These are phyloP conservation scores for Todus mexicanus DNA, from an alignment of 2,797 vertebrate species.

Conservation along the genomic window DNA sequence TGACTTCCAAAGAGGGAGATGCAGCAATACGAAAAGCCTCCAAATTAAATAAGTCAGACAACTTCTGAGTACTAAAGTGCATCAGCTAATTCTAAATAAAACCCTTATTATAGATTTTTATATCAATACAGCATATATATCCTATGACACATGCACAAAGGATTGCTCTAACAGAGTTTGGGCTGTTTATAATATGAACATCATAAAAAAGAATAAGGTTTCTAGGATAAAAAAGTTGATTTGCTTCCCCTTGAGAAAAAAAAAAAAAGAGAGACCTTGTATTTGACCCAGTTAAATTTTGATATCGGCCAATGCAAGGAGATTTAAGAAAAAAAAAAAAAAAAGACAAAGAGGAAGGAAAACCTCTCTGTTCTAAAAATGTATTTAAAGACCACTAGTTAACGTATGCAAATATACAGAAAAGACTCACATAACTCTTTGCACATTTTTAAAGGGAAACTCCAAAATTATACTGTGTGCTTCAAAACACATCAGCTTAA, in stretches of 20 bases:
- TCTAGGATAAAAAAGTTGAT: slow-evolving; percentile 78
- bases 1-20: slow-evolving; percentile 71
- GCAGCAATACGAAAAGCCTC: slow-evolving; percentile 63
- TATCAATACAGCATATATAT: slow-evolving; percentile 73
- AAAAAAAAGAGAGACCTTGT: slow-evolving; percentile 47
- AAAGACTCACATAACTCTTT: slow-evolving; percentile 53
- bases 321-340: neutral
- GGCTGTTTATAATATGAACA: slow-evolving; percentile 74
- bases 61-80: slow-evolving; percentile 73
- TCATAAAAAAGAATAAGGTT: slow-evolving; percentile 81
- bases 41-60: slow-evolving; percentile 79
- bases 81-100: slow-evolving; percentile 81
- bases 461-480: slow-evolving; percentile 63
- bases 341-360: neutral
- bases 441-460: slow-evolving; percentile 66
- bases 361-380: slow-evolving; percentile 32
- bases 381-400: slow-evolving; percentile 46
- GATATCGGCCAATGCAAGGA: slow-evolving; percentile 59
- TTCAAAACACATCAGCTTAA: slow-evolving; percentile 76
- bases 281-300: slow-evolving; percentile 69
- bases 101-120: slow-evolving; percentile 70
- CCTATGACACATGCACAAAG: slow-evolving; percentile 72
- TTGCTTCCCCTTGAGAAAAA: slow-evolving; percentile 62
- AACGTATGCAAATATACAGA: slow-evolving; percentile 61
- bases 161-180: slow-evolving; percentile 73